Percentiles rank a stretch among this genome's conserved stretches.
Evolutionary conservation across 2,888 invertebrate genomes (phyloP).

Genomic region (Aspidapion aeneum): DNA sequence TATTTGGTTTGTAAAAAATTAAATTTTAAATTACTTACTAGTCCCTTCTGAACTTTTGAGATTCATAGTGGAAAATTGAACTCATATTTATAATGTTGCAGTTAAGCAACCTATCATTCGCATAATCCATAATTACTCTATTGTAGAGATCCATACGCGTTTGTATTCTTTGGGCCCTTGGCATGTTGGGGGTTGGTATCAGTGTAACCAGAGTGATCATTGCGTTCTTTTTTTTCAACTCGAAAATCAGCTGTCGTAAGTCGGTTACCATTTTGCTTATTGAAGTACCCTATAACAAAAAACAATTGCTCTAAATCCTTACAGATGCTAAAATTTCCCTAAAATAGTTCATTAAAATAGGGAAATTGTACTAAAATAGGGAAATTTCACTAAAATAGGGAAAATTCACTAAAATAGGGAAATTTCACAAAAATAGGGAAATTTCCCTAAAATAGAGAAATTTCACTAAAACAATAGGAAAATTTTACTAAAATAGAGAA

Average conservation of each 20-base stretch:
- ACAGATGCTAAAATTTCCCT: too few species aligned
- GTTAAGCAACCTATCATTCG: conserved; percentile 23
- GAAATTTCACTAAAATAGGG: too few species aligned
- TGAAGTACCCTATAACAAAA: conserved; percentile 28
- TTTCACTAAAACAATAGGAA: too few species aligned
- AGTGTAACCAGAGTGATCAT: conserved; percentile 35
- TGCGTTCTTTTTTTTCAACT: conserved; percentile 33
- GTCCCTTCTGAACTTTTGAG: conserved; percentile 31
- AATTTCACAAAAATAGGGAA: too few species aligned
- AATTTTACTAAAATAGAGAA: too few species aligned
- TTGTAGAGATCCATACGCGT: conserved; percentile 35
- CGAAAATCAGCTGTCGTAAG: conserved; percentile 31
- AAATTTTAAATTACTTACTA: too few species aligned
- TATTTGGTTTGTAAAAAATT: too few species aligned
- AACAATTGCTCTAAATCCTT: neutral
- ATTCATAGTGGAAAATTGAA: conserved; percentile 32
- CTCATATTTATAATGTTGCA: conserved; percentile 38
- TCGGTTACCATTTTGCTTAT: conserved; percentile 36
- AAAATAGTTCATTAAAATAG: too few species aligned
- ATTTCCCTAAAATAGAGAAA: too few species aligned
- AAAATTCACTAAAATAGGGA: too few species aligned
- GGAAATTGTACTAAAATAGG: too few species aligned
- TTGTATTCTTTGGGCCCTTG: conserved; percentile 23
- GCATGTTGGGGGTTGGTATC: conserved; percentile 35
- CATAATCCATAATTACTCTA: conserved; percentile 35